Base-by-base conservation (phyloP, 2,888 invertebrate genomes). In the Dimorphilus gyrociliatus region DNA sequence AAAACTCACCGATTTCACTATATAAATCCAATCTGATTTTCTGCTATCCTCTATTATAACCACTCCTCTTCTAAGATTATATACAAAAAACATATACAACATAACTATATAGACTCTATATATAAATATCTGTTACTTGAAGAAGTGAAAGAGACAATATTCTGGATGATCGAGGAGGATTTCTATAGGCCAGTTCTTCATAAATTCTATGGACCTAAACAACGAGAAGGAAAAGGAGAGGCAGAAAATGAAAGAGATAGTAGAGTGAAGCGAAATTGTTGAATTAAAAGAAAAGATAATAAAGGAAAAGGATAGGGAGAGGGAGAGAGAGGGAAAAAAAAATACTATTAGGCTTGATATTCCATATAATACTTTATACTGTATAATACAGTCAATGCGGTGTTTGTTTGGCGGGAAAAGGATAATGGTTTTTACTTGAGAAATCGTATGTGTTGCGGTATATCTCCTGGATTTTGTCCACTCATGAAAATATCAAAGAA, bases 401-500 rank as follows among this genome's bases (percentile, higher is more conserved):
- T n/a, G n/a, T n/a, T n/a, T n/a, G n/a, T n/a, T n/a, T n/a, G n/a
- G n/a, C n/a, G n/a, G n/a, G n/a, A n/a, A n/a, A n/a, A n/a, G n/a
- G n/a, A n/a, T n/a, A n/a, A n/a, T n/a, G n/a, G n/a, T n/a, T n/a
- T 25, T 25, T 27, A 53, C 53, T 47, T 49, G 25, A 48, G 34
- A 35, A 52, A 58, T 29, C 41, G 39, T 32, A 58, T 50, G 40
- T 58, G 57, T 4, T 55, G 54, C 1, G 57, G 58, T 21, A 55
- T 43, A 21, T 45, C 39, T 15, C 47, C 52, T 0, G 42, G 40
- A 3, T 47, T 48, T 1, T 33, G 27, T 1, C 49, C 42, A 16
- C 48, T 37, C 55, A 57, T 55, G 38, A 57, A 56, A 16, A 58
- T 58, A 34, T 52, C 51, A 31, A 54, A 54, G 49, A 58, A 58